Base-by-base conservation (phyloP, 2,113 vertebrate genomes). In the Brachionichthys hirsutus region DNA sequence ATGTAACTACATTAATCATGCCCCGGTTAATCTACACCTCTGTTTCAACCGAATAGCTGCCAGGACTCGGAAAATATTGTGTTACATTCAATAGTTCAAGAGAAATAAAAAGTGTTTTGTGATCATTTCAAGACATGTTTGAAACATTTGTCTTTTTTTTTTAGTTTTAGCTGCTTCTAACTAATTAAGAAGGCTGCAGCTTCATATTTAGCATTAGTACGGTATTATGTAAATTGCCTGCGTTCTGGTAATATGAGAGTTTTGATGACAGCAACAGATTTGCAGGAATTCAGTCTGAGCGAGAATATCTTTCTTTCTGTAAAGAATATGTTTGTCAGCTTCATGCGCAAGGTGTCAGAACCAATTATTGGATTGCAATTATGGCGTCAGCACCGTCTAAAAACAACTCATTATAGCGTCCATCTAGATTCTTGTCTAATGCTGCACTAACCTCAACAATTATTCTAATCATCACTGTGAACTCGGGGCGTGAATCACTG, bases 401-500 rank as follows among this genome's bases (percentile, higher is more conserved):
- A 55, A 61, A 64, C 24, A 48, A 40, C 3, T 72, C 54, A 70
- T 41, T 62, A 14, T 64, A 36, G 34, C 61, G 51, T 45, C 49
- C 51, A n/a, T 73, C 19, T 15, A 46, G 63, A 77, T 68, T 63
- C 30, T 17, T 55, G 67, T 38, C 43, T 70, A 75, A 77, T 55
- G 72, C 52, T 45, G 11, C 43, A 36, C 49, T 65, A 68, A 72
- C 75, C 71, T 49, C 69, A 51, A 62, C 60, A 48, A 50, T 54
- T 68, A 70, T 64, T 73, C 75, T 72, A 84, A 80, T 76, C 73
- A 73, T 56, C 51, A 36, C 57, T 45, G 46, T 52, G 72, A 81
- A 86, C 70, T 70, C 54, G 74, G 58, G 60, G 58, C 62, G 62
- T 86, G 79, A 85, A 83, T 78, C 81, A 81, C 75, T 65, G n/a